Evolutionary conservation across 2,797 vertebrate genomes (phyloP).

Genomic region (Channallabes apus): DNA sequence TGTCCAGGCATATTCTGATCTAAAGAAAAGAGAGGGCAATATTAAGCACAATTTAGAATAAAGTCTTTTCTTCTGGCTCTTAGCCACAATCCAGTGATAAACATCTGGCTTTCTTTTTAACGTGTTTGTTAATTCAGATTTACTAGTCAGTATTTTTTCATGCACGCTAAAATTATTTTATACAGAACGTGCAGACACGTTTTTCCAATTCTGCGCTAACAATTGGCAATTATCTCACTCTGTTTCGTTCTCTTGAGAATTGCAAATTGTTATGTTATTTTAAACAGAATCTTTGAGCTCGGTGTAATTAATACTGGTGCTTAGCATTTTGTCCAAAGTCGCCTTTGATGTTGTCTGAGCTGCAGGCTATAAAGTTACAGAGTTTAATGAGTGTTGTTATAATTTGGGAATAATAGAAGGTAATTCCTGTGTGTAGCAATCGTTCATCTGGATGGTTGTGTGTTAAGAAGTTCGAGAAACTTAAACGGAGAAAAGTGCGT

Average conservation of each 20-base stretch:
- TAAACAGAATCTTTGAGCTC: slow-evolving; percentile 8
- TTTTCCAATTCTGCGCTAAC: slow-evolving; percentile 29
- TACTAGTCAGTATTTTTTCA: slow-evolving; percentile 7
- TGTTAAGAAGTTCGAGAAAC: background rate
- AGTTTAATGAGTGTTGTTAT: slow-evolving; percentile 32
- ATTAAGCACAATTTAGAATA: background rate
- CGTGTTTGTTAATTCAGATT: slow-evolving; percentile 17
- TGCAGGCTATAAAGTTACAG: slow-evolving; percentile 35
- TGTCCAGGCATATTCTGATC: background rate
- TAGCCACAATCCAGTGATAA: background rate
- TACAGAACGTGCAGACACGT: background rate
- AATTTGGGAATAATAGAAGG: slow-evolving; percentile 45
- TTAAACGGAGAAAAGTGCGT: background rate
- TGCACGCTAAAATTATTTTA: slow-evolving; percentile 2
- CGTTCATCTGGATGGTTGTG: slow-evolving; percentile 29
- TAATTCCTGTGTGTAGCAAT: slow-evolving; percentile 12
- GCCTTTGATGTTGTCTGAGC: slow-evolving; percentile 23
- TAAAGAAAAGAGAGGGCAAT: background rate
- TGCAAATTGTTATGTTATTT: slow-evolving; percentile 14
- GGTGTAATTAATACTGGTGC: slow-evolving; percentile 27
- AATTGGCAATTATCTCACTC: slow-evolving; percentile 7
- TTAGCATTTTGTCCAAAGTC: background rate
- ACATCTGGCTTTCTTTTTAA: slow-evolving; percentile 25
- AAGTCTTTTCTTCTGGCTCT: background rate
- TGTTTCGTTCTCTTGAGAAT: background rate